Evolutionary conservation across 1,140 invertebrate species (phyloP), one percentile per base, ranked within the genome.

Genomic region (Drosophila burlai): DNA sequence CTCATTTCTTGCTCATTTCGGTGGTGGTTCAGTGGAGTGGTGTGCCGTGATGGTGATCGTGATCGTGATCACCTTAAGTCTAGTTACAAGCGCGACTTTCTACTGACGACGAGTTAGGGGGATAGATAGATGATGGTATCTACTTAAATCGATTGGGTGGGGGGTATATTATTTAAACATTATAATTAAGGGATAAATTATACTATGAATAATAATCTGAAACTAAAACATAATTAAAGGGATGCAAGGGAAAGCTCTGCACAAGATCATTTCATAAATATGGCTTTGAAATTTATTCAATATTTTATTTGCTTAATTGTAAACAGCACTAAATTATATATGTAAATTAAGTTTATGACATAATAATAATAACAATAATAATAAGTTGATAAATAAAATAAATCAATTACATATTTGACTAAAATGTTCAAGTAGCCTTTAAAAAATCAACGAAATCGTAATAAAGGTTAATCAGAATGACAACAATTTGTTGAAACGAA

Each of bases 1-100:
- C 85, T 84, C 66, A 76, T 78, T 80, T 71, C 54, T 67, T 83
- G 73, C 74, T 63, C 60, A 83, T 61, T 52, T 71, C 67, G 77
- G 60, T 80, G 40, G 73, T 73, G 47, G 49, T 38, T 52, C 49
- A 63, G 72, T 75, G 73, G 46, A 26, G 62, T 16, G 49, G 55
- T 57, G 52, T 55, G 42, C 26, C 47, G 45, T 24, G 31, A 43
- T 52, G 68, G 68, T 24, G 55, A 47, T 71, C 62, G 45, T 72
- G 66, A 47, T 73, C 50, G n/a, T 73, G 67, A 60, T 73, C 62
- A 34, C 74, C 42, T 62, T 57, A 78, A 24, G 31, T 45, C 50
- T 62, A 69, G 42, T 26, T 69, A 42, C 36, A 78, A 78, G 75
- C 64, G 38, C 75, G 49, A 75, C 10, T 31, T 57, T 75, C 71